Base-by-base conservation (phyloP, 53 echinoderm and acorn worm genomes). In the Actinopyga echinites region DNA sequence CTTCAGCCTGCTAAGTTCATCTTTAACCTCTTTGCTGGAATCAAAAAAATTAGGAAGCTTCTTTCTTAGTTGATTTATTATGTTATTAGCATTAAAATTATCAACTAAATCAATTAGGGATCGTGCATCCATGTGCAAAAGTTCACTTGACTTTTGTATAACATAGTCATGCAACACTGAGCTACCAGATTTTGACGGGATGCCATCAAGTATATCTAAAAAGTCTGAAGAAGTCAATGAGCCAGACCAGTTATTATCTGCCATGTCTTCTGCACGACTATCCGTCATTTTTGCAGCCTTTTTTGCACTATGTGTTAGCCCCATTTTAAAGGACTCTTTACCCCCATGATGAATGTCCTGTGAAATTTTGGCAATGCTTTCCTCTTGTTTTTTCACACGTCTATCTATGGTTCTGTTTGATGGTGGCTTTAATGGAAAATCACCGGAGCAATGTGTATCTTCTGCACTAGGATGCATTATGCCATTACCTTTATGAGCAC, bases 61-160 rank as follows among this genome's bases (percentile, higher is more conserved):
- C 29, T 69, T 84, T 55, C 84, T 57, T n/a, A 84, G n/a, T 15
- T 84, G 55, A 13, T 9, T 19, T 31, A 84, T 53, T 10, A 84
- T 84, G 26, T 28, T 34, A 33, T 55, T 69, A 7, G 69, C 84
- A 69, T 69, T 84, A 71, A 30, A 53, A 4, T 49, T 84, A 34
- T 84, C 84, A 53, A 84, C 71, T 12, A 84, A 3, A 69, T 22
- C 2, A 69, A 84, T 84, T 8, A 84, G 32, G 19, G 45, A 52
- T 26, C 78, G 26, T 4, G 78, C 78, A 77, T 33, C 33, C 15
- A 77, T 25, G 54, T 54, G 78, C 54, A 54, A 54, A 54, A 54
- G 55, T 54, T 54, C 55, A 54, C 55, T 54, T 19, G 55, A 54
- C 55, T 54, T 54, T 54, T 54, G 10, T 19, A 54, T 19, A 19